Evolutionary conservation across 2,113 vertebrate species (phyloP).

Genomic region (Aldabrachelys gigantea): DNA sequence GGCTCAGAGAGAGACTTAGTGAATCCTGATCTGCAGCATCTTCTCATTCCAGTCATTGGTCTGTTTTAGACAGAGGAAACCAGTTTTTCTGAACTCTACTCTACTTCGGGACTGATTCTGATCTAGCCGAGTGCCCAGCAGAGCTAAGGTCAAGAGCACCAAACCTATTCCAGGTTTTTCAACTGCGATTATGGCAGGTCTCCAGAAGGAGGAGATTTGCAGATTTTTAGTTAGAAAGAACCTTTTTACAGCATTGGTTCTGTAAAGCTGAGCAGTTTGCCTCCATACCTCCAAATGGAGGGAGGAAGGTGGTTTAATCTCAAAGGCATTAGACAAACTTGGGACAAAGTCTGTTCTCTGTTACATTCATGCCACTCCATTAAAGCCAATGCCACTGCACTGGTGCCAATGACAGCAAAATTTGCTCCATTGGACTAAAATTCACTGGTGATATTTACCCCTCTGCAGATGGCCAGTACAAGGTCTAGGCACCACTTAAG

Average conservation of each 20-base stretch:
- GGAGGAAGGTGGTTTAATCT: not conserved
- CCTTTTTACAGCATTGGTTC: not conserved
- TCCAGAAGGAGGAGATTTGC: not conserved
- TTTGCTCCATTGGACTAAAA: not conserved
- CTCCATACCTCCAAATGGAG: not conserved
- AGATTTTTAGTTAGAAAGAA: not conserved
- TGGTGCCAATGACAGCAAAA: not conserved
- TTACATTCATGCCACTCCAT: not conserved
- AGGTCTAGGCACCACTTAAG: not conserved
- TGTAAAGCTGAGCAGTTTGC: not conserved
- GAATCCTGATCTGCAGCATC: not conserved
- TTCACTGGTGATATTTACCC: not conserved
- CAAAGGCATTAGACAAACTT: not conserved
- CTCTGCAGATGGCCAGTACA: not conserved
- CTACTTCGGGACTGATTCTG: not conserved
- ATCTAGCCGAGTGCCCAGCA: not conserved
- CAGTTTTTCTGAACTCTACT: not conserved
- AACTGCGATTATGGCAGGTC: not conserved
- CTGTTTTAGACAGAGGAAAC: not conserved
- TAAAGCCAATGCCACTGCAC: not conserved
- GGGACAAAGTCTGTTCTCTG: not conserved
- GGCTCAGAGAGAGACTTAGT: not conserved
- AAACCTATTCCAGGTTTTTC: not conserved
- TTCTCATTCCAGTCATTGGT: not conserved
- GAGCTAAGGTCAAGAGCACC: not conserved